phyloP scores from a whole-genome alignment of 1,140 invertebrate genomes.

The Plectrocnemia conspersa region DNA sequence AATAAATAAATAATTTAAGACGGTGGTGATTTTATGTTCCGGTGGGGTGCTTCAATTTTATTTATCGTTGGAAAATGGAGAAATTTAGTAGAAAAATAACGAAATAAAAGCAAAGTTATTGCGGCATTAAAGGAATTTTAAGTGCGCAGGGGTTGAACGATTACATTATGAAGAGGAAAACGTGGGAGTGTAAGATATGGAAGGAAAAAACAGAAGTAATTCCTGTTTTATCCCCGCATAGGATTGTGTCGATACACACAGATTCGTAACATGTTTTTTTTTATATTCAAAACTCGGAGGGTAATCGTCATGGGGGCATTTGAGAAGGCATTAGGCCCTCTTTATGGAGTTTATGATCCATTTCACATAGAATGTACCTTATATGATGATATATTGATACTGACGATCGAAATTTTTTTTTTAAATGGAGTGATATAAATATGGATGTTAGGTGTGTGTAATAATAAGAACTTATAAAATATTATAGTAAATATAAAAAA shows the following conservation, averaged over 20 bases:
- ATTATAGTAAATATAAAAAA: too few species aligned
- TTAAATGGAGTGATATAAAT: too few species aligned
- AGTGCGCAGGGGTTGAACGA: conserved; percentile 16
- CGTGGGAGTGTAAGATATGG: too few species aligned
- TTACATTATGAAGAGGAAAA: conserved; percentile 4
- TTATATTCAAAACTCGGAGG: neutral
- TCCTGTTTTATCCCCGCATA: conserved; percentile 2
- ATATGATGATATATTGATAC: neutral
- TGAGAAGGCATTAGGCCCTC: conserved; percentile 24
- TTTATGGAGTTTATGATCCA: conserved; percentile 36
- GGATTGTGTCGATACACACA: conserved; percentile 9
- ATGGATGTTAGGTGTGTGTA: too few species aligned
- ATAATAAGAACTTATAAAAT: too few species aligned
- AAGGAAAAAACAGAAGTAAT: conserved; percentile 15
- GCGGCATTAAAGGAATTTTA: conserved; percentile 29
- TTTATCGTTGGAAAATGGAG: conserved; percentile 30
- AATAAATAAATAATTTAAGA: too few species aligned
- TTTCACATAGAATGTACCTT: conserved; percentile 23
- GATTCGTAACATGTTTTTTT: conserved; percentile 16
- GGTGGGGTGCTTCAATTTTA: conserved; percentile 24
- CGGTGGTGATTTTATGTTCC: conserved; percentile 23
- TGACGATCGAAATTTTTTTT: too few species aligned
- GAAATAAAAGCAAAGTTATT: conserved; percentile 33
- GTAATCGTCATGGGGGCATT: conserved; percentile 8
- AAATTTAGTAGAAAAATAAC: conserved; percentile 35